A percentile compares a stretch with the other conserved stretches of the same genome.
Evolutionary conservation across 2,113 vertebrate genomes (phyloP).

Genomic region (Meles meles): DNA sequence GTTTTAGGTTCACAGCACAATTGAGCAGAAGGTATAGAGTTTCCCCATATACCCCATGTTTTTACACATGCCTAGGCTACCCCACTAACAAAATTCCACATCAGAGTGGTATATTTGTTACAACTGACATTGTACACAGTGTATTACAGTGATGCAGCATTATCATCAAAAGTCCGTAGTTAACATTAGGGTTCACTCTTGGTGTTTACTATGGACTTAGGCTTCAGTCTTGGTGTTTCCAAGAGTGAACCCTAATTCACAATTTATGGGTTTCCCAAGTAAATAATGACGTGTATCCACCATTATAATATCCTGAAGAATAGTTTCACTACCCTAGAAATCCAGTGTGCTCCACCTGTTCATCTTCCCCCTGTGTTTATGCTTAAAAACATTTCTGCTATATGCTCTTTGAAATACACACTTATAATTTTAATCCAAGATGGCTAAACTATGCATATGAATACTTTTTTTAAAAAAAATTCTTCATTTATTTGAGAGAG

Average conservation of each 20-base stretch:
- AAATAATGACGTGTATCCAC: not conserved
- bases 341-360: not conserved
- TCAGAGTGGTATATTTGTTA: not conserved
- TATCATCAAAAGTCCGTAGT: not conserved
- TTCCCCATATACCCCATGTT: not conserved
- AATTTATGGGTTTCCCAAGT: not conserved
- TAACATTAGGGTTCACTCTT: not conserved
- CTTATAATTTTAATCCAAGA: slow-evolving; percentile 7
- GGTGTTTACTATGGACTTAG: too few relatives aligned
- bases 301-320: not conserved
- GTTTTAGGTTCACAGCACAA: not conserved
- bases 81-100: rapidly evolving
- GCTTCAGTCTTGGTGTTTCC: not conserved
- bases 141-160: not conserved
- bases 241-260: too few relatives aligned
- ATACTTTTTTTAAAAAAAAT: not conserved
- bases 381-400: not conserved
- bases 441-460: not conserved
- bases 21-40: not conserved
- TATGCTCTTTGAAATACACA: not conserved
- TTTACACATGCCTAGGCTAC: too few relatives aligned
- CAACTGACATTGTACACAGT: not conserved
- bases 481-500: too few relatives aligned
- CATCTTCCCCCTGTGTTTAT: not conserved
- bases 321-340: not conserved